These are phyloP conservation scores for Drosophila nr. fundita DNA, from an alignment of 2,888 invertebrate species.

Conservation along the genomic window DNA sequence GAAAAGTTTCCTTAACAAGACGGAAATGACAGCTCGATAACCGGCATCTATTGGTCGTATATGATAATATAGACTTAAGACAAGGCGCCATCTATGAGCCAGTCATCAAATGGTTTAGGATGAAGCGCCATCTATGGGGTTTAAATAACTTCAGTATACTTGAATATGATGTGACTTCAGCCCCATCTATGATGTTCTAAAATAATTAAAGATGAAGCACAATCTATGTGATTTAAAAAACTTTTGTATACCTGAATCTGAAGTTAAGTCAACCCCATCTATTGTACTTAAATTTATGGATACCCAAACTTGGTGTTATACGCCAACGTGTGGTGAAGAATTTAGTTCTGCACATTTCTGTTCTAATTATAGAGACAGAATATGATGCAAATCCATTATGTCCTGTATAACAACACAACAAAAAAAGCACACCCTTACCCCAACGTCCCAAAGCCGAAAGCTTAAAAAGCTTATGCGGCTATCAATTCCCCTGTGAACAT, in stretches of 20 bases:
- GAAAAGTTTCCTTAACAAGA: no score
- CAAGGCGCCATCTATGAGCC: not conserved
- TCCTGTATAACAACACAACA: not conserved
- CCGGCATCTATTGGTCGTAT: not conserved
- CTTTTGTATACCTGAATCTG: not conserved
- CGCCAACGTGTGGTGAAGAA: not conserved
- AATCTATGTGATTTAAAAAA: not conserved
- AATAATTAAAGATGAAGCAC: rapidly evolving
- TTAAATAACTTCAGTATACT: not conserved
- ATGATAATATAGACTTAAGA: not conserved
- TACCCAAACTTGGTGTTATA: slow-evolving; percentile 49
- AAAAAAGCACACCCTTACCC: slow-evolving; percentile 18
- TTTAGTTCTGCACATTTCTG: not conserved
- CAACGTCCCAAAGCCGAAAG: slow-evolving; percentile 9
- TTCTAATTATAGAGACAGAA: not conserved
- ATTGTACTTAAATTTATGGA: not conserved
- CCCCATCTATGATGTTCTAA: not conserved
- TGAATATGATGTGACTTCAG: not conserved
- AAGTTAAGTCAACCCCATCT: not conserved
- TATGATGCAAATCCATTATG: not conserved
- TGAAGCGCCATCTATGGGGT: not conserved
- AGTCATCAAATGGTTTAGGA: not conserved
- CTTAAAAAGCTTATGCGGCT: not conserved
- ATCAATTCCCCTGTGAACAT: slow-evolving; percentile 32
- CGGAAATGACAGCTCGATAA: not conserved